Conservation (phyloP, 1,140 invertebrate genomes). For the Argopecten irradians region DNA sequence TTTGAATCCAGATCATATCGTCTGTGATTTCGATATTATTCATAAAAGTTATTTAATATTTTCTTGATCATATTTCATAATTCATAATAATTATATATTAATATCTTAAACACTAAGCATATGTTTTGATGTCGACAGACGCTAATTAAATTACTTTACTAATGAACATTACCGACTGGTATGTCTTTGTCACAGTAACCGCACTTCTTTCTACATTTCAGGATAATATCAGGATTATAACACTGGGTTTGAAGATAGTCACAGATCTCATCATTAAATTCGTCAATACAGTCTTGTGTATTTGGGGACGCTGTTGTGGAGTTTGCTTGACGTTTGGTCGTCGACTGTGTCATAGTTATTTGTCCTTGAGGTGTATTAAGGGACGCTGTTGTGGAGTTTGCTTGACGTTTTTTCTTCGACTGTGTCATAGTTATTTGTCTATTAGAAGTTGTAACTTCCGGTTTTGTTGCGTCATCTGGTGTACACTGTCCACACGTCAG, state of each 20-base stretch:
- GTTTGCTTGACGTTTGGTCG: background rate
- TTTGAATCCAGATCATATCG: too few relatives aligned
- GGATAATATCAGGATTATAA: background rate
- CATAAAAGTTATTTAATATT: too few relatives aligned
- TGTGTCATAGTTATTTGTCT: background rate
- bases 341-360: background rate
- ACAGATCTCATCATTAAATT: conserved; percentile 7
- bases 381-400: background rate
- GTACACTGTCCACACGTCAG: background rate
- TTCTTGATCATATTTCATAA: too few relatives aligned
- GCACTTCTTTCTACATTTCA: background rate
- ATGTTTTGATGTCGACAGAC: too few relatives aligned
- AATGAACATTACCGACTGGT: background rate
- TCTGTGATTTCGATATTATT: too few relatives aligned
- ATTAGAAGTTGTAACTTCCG: background rate
- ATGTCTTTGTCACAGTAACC: background rate
- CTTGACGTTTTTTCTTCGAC: background rate
- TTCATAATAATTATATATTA: too few relatives aligned
- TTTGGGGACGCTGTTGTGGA: background rate
- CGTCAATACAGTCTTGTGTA: background rate
- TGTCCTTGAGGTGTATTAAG: background rate
- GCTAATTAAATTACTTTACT: too few relatives aligned
- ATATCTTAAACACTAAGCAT: too few relatives aligned
- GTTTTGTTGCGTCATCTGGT: background rate
- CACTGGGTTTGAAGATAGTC: background rate